Percentiles rank a stretch among this genome's conserved stretches.
Conservation (phyloP, 64 coral and sea anemone species). For the Porites australiensis region DNA sequence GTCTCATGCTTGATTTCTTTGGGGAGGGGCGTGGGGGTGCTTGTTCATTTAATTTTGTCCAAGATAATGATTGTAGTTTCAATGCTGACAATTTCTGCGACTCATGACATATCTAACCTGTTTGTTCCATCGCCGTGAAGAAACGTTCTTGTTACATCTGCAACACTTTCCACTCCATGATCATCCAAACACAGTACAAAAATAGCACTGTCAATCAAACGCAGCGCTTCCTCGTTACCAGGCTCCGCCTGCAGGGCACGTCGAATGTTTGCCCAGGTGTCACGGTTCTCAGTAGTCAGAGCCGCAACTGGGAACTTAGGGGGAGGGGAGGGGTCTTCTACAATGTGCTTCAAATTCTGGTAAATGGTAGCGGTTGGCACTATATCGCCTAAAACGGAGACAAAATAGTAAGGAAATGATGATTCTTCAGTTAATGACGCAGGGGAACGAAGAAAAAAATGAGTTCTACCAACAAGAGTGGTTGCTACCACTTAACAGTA, state of each 20-base stretch:
- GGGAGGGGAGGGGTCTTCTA: conserved; percentile 35
- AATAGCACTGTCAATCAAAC: conserved; percentile 95
- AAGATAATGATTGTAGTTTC: too few relatives aligned
- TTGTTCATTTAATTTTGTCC: too few relatives aligned
- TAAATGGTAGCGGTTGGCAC: conserved; percentile 82
- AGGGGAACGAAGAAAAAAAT: not conserved
- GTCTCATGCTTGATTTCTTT: too few relatives aligned
- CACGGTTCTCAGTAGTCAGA: conserved; percentile 81
- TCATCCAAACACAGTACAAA: conserved; percentile 93
- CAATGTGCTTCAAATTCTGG: conserved; percentile 83
- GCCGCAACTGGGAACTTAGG: conserved; percentile 72
- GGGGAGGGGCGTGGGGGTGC: too few relatives aligned
- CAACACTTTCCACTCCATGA: conserved; percentile 37
- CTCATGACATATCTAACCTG: conserved; percentile 51
- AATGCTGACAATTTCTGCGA: not conserved
- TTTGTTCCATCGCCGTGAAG: conserved; percentile 91
- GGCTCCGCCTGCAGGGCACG: conserved; percentile 79
- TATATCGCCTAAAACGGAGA: conserved; percentile 50
- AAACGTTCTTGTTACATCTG: conserved; percentile 61
- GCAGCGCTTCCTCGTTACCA: conserved; percentile 75
- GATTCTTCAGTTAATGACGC: too few relatives aligned
- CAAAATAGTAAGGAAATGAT: not conserved
- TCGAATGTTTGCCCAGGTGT: conserved; percentile 80
- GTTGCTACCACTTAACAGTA: not conserved
- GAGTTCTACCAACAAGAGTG: not conserved